Base-by-base conservation (phyloP, 2,797 vertebrate species). In the Cirrhinus molitorella region DNA sequence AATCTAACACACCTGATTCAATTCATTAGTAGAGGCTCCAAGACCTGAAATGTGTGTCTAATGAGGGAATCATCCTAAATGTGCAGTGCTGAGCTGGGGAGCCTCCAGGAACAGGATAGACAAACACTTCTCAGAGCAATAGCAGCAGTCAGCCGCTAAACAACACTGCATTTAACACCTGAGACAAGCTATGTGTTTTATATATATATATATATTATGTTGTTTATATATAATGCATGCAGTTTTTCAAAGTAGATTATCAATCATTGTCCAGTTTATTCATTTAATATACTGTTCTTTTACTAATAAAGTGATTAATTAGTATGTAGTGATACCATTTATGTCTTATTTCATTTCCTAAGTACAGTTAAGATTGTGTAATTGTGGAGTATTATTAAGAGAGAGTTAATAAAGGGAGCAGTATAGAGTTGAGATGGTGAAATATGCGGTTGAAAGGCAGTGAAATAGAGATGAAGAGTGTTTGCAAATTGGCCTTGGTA, bases 1-100 rank as follows among this genome's bases (percentile, higher is more conserved):
- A 66, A 83, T 75, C 47, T 40, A 76, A 66, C 61, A 53, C 47
- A 75, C 68, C 72, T 67, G 59, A 75, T 83, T 75, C 23, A 55
- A 45, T 49, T 65, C 45, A 63, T 73, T 73, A 51, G 55, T 70
- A 25, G 25, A 53, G 17, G 23, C 16, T 70, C 34, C 13, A 25
- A 66, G 71, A 43, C 45, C 45, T 66, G 12, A 66, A 75, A 67
- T 75, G 72, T 65, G 70, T 53, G 59, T n/a, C n/a, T 63, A 66
- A 55, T 53, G 74, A 55, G n/a, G 17, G 34, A 55, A 6, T 6
- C 45, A 34, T 53, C 45, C 14, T 77, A 13, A 81, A 37, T 66
- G 45, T 76, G 23, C 17, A 12, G 45, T 37, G 31, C 34, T 53
- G 10, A 16, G 5, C 55, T 40, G 6, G 4, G 57, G n/a, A 0